Base-by-base conservation (phyloP, 1,140 invertebrate species). In the Andricus grossulariae region DNA sequence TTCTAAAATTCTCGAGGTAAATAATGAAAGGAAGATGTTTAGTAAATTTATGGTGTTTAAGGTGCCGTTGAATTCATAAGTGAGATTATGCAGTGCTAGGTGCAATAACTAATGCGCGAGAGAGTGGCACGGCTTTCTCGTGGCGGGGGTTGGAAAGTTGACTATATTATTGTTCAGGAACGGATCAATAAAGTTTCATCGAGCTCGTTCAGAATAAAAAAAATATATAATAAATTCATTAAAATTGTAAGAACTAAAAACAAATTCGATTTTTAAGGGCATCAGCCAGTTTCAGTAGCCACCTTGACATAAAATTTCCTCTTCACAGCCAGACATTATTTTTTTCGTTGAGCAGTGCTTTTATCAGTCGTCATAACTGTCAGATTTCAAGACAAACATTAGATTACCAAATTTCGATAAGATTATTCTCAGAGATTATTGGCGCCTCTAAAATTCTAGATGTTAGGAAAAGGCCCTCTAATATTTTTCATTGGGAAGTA, bases 351-450 rank as follows among this genome's bases (percentile, higher is more conserved):
- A 60, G 12, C 16, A 32, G 16, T 32, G 12, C 32, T 32, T 60
- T 12, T 60, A 54, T 54, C 19, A 55, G 54, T 18, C 55, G 13
- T 32, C 57, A 16, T 32, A 60, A 60, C 57, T 60, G 57, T 60
- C 32, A 15, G 57, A 15, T 13, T 60, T 60, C 10, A 60, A 25
- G 57, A 16, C 16, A 60, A 60, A 60, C 19, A 32, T 49, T 45
- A 73, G 85, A 88, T 89, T 82, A 83, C 81, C 80, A 66, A 83
- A 85, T 82, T 81, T 78, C 57, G 87, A 89, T 89, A 89, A 90
- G 88, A 90, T n/a, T 89, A 77, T 80, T 80, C 74, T 25, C 18
- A 49, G 72, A 75, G 74, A 80, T 72, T 45, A 55, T 54, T 18
- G n/a, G n/a, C 16, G 13, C 18, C n/a, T 54, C 18, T 18, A 5